phyloP scores from a whole-genome alignment of 2,888 invertebrate genomes.

The Seira sanloemensis region DNA sequence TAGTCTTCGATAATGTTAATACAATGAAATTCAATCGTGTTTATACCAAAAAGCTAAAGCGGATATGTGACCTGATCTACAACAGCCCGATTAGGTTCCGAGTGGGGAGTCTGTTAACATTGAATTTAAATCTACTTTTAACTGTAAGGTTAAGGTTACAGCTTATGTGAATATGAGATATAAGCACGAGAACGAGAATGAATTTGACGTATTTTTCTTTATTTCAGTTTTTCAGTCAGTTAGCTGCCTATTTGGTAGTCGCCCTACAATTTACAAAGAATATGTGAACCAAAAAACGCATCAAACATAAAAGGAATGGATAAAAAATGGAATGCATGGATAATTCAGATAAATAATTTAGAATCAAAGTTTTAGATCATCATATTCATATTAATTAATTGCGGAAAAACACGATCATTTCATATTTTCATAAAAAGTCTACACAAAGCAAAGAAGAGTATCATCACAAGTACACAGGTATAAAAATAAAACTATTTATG shows the following conservation, averaged over 20 bases:
- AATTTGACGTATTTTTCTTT: not conserved
- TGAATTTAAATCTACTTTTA: constrained; percentile 29
- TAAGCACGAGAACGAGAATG: not conserved
- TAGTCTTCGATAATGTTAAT: not conserved
- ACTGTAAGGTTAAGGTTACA: not conserved
- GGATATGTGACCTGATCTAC: constrained; percentile 36
- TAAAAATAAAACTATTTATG: too few relatives aligned
- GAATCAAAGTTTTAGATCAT: too few relatives aligned
- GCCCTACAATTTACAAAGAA: constrained; percentile 40
- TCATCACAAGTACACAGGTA: too few relatives aligned
- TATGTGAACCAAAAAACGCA: too few relatives aligned
- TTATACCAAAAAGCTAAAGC: constrained; percentile 31
- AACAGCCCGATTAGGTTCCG: constrained; percentile 27
- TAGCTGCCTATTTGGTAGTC: constrained; percentile 40
- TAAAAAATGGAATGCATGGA: too few relatives aligned
- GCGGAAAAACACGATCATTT: too few relatives aligned
- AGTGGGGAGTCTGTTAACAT: constrained; percentile 25
- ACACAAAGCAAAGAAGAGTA: too few relatives aligned
- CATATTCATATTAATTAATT: too few relatives aligned
- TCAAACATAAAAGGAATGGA: too few relatives aligned
- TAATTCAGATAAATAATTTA: too few relatives aligned
- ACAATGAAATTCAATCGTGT: not conserved
- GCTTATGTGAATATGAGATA: not conserved
- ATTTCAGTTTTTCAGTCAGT: constrained; percentile 36
- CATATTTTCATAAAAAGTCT: too few relatives aligned